Evolutionary conservation across 2,888 invertebrate species (phyloP).

Genomic region (Ectemnius lituratus): DNA sequence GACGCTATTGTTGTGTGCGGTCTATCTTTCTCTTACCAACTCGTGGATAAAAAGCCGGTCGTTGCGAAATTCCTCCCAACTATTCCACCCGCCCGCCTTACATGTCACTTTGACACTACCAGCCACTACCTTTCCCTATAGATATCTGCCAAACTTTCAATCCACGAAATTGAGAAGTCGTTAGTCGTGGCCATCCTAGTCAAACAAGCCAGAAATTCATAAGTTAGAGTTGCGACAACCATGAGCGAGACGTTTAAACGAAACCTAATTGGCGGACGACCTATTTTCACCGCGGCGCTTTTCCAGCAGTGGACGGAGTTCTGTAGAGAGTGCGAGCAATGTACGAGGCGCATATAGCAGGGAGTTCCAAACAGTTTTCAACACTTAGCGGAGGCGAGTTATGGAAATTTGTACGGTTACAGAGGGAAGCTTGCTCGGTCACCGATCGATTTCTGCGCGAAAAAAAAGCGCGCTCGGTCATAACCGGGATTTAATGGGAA

Average conservation of each 20-base stretch:
- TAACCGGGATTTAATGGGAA: too few species aligned
- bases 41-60: constrained; percentile 38
- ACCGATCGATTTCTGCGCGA: too few species aligned
- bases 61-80: constrained; percentile 13
- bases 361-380: too few species aligned
- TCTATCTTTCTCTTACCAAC: constrained; percentile 8
- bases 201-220: background rate
- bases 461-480: too few species aligned
- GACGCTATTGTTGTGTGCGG: constrained; percentile 44
- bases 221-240: background rate
- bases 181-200: background rate
- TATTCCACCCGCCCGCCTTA: background rate
- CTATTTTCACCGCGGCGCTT: constrained; percentile 26
- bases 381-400: too few species aligned
- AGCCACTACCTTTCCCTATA: too few species aligned
- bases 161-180: background rate
- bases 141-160: background rate
- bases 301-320: background rate
- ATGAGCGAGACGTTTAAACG: constrained; percentile 16
- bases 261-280: constrained; percentile 39
- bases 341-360: too few species aligned
- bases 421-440: too few species aligned
- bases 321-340: background rate
- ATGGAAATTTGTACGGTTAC: too few species aligned
- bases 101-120: too few species aligned